Evolutionary conservation across 30 jellyfish, hydroid and myxozoan genomes (phyloP).

Genomic region (Hydra vulgaris): DNA sequence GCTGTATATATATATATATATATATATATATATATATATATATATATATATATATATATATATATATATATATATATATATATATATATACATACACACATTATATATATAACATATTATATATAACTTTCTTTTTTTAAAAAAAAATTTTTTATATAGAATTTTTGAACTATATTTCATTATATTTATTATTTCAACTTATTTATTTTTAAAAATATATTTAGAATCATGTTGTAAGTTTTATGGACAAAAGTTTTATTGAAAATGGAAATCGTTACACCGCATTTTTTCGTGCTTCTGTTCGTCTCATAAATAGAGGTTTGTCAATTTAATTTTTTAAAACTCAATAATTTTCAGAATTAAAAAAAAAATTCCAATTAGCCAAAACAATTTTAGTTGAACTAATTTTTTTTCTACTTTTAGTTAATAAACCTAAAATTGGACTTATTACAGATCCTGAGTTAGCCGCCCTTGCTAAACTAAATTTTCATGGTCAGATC

Average conservation of each 20-base stretch:
- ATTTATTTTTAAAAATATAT: background rate
- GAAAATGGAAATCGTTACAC: background rate
- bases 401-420: background rate
- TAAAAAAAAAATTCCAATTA: background rate
- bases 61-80: too few species aligned
- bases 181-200: background rate
- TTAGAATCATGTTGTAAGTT: constrained; percentile 18
- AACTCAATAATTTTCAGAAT: background rate
- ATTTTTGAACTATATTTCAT: too few species aligned
- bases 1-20: too few species aligned
- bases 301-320: constrained; percentile 15
- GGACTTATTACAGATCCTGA: constrained; percentile 49
- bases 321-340: background rate
- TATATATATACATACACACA: too few species aligned
- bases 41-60: too few species aligned
- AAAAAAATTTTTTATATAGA: too few species aligned
- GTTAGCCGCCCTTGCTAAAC: constrained; percentile 41
- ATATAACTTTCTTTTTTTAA: too few species aligned
- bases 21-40: too few species aligned
- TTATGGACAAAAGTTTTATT: constrained; percentile 9
- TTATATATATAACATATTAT: too few species aligned
- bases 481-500: constrained; percentile 37
- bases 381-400: background rate
- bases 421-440: constrained; percentile 40
- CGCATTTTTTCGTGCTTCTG: background rate